Evolutionary conservation across 2,113 vertebrate species (phyloP), one percentile per base, ranked within the genome.

Genomic region (Raja brachyura): DNA sequence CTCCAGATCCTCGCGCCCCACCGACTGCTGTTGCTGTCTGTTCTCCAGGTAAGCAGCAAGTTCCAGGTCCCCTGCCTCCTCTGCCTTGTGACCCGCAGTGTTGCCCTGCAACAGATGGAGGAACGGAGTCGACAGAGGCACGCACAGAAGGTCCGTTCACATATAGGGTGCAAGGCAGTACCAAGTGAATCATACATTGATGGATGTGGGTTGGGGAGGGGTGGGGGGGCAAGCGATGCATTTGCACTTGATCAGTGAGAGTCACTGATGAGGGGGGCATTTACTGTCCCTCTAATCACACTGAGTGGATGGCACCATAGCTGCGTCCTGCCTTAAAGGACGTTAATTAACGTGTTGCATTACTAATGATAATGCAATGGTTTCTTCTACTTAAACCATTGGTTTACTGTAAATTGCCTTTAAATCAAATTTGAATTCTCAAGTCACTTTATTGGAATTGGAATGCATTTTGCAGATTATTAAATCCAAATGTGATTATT

Each of bases 1-100:
- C 96, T 99, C 98, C 94, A 99, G 95, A 95, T 99, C 98, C 93
- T 99, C 98, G 0, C 97, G 97, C 79, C 96, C 94, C 94, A 96
- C 92, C 54, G 96, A 94, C 94, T 97, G 95, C 95, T 96, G 95
- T 93, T 96, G 96, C 73, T 96, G 97, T 83, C 95, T 95, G 94
- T 95, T 95, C 94, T 97, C 98, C 95, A 99, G 95, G 95, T 97
- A 98, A 31, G 97, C 95, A 56, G 97, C 95, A 94, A 99, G 95
- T 74, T 98, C 98, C 0, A 95, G 95, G 94, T 99, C 98, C 93
- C 98, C 98, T n/a, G 96, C 97, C 56, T 97, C 98, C 94, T 97
- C 97, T 94, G 97, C 98, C 94, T 97, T 97, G 78, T 99, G 98
- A 70, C 95, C 97, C 8, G 98, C 96, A 0, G 98, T 99, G 95